phyloP scores from a whole-genome alignment of 2,113 vertebrate genomes.

The Megaceryle maxima region DNA sequence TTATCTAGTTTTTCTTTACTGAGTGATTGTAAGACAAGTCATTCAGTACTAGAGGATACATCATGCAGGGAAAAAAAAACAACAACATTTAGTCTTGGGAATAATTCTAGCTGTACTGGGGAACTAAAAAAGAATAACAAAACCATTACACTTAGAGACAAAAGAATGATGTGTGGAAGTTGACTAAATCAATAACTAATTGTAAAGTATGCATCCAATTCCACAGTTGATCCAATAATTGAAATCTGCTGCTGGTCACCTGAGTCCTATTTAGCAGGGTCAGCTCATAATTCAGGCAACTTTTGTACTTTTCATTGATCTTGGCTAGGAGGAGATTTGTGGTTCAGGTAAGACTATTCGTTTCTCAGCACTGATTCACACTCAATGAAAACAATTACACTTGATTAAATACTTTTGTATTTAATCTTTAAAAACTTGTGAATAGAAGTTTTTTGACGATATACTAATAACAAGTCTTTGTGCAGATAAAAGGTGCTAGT shows the following conservation, averaged over 20 bases:
- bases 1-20: neutral
- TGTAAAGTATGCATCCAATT: constrained; percentile 24
- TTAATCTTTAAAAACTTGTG: neutral
- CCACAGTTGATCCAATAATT: constrained; percentile 10
- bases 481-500: neutral
- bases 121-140: neutral
- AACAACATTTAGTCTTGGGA: neutral
- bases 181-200: constrained; percentile 47
- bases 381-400: neutral
- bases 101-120: neutral
- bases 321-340: constrained; percentile 39
- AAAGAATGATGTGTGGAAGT: constrained; percentile 31
- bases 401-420: neutral
- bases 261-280: constrained; percentile 10
- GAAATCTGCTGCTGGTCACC: constrained; percentile 24
- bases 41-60: neutral
- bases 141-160: neutral
- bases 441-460: neutral
- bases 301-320: constrained; percentile 41
- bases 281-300: constrained; percentile 27
- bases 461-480: neutral
- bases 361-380: neutral
- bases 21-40: neutral
- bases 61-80: neutral
- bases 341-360: neutral